Base-by-base conservation (phyloP, 2,113 vertebrate species). In the Acrocephalus arundinaceus region DNA sequence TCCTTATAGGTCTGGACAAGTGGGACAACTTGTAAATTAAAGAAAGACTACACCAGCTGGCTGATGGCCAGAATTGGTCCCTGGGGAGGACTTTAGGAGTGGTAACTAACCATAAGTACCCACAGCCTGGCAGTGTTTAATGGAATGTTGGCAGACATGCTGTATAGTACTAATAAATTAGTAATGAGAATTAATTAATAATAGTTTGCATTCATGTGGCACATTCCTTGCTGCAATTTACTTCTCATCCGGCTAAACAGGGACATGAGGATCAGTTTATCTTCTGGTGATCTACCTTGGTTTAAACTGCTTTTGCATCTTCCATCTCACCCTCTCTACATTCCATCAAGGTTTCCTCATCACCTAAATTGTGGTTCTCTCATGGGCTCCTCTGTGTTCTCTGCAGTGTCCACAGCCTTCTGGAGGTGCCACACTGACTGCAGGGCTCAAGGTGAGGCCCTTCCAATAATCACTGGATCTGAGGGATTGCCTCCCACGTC, bases 161-260 rank as follows among this genome's bases (percentile, higher is more conserved):
- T 78, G 39, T 58, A 89, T 20, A 90, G 70, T 75, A 89, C 73
- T 90, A 81, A 95, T 94, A 93, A 95, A 96, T 96, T 89, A 96
- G 46, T 96, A 88, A 96, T 96, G 85, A 86, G 74, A 71, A 94
- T 95, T 96, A 80, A 93, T 95, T 96, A 93, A 82, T 93, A 90
- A 95, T 91, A 85, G 72, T 94, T 90, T 51, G 21, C 41, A 78
- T 93, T 86, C 85, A 43, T 51, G 85, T 90, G 88, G 75, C 82
- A 63, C n/a, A 61, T 81, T 93, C 76, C 72, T 92, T 78, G 41
- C 79, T 75, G 82, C 72, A 79, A 30, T 95, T 95, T 94, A 86
- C 72, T 90, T 85, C 90, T 91, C 62, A 52, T 89, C 55, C 4
- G n/a, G 72, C 51, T 92, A 90, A 92, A 93, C 21, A 9, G 22